A percentile compares a stretch with the other conserved stretches of the same genome.
phyloP scores from a whole-genome alignment of 2,888 invertebrate genomes.

The Sylvicola cinctus region DNA sequence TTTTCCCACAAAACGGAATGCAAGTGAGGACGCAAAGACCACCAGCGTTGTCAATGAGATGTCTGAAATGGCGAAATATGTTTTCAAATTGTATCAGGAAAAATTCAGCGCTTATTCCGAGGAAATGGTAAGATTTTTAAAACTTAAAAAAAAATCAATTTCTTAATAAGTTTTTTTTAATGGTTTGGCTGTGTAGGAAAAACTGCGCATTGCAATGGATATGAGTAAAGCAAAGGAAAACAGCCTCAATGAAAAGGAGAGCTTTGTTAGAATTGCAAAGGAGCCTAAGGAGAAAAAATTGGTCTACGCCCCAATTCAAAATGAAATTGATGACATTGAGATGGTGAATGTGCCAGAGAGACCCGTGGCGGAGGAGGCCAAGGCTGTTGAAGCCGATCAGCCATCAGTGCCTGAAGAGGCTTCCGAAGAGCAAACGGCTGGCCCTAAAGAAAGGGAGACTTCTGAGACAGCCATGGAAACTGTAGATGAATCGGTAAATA shows the following conservation, averaged over 20 bases:
- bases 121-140: slow-evolving; percentile 9
- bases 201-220: too few relatives aligned
- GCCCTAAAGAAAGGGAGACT: too few relatives aligned
- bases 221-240: too few relatives aligned
- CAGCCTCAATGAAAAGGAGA: too few relatives aligned
- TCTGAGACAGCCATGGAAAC: too few relatives aligned
- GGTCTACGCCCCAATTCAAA: slow-evolving; percentile 27
- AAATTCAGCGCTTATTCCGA: slow-evolving; percentile 42
- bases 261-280: too few relatives aligned
- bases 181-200: neutral
- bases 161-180: too few relatives aligned
- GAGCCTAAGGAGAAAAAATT: slow-evolving; percentile 13
- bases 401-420: neutral
- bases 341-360: slow-evolving; percentile 1
- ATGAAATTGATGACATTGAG: slow-evolving; percentile 23
- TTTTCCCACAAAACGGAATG: slow-evolving; percentile 48
- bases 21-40: slow-evolving; percentile 24
- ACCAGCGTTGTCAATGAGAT: slow-evolving; percentile 51
- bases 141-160: too few relatives aligned
- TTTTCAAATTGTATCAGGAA: slow-evolving; percentile 76
- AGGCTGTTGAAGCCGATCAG: neutral
- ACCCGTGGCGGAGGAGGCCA: neutral
- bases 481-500: too few relatives aligned
- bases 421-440: neutral
- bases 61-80: slow-evolving; percentile 89